Base-by-base conservation (phyloP, 2,113 vertebrate genomes). In the Agapornis roseicollis region DNA sequence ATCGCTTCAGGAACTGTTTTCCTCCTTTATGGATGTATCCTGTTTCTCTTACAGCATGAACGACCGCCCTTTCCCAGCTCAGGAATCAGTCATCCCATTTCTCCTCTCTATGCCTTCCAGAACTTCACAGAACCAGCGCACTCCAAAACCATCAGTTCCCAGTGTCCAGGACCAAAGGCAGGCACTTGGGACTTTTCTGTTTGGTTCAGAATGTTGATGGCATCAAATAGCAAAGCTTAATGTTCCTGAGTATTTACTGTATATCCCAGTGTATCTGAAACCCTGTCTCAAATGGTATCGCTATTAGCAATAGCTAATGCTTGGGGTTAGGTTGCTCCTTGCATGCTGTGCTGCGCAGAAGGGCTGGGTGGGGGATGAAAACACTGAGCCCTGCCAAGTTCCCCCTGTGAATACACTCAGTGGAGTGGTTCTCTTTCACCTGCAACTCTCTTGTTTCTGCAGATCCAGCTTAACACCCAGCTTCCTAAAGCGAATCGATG, bases 401-500 rank as follows among this genome's bases (percentile, higher is more conserved):
- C 28, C 2, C 27, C 11, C 25, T 37, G 27, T 16, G 52, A 29
- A 6, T 14, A 46, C 4, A 1, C 16, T 46, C n/a, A 9, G 33
- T 9, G 55, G 47, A 64, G 39, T 16, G 31, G n/a, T 42, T 10
- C 10, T 44, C 33, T 19, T 7, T 80, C 35, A 71, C 19, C 74
- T 53, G 27, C 46, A 49, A 7, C 63, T 82, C 60, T 37, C 17
- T 8, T n/a, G 5, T 90, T 42, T 61, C 78, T 49, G 47, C 97
- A 99, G 99, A 97, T 98, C 50, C 98, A 98, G 39, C 98, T 99
- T 95, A 98, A 98, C 89, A 95, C 98, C 7, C 97, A 98, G 72
- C 95, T 97, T 41, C 74, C 94, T 4, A 99, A 98, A 96, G 11
- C 90, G 50, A 96, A 72, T 50, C 41, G 64, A 13, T 89, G 96